Evolutionary conservation across 2,797 vertebrate genomes (phyloP).

Genomic region (Delichon dasypus): DNA sequence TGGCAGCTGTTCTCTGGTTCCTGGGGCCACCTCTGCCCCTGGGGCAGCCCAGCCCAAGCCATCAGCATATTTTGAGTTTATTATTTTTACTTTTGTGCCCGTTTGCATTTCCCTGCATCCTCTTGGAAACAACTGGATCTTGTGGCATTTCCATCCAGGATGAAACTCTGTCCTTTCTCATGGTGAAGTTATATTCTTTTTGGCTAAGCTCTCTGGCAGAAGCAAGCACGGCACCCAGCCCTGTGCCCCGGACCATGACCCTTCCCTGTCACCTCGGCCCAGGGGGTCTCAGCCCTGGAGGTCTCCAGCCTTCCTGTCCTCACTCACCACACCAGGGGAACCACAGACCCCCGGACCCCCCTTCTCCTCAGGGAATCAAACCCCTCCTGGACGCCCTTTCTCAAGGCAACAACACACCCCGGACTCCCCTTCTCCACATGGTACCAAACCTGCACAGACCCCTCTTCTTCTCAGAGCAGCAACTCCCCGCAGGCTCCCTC

Average conservation of each 20-base stretch:
- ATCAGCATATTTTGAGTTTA: not conserved
- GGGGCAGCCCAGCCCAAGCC: not conserved
- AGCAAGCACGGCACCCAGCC: not conserved
- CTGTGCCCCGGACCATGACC: accelerated
- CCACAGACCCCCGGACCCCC: accelerated
- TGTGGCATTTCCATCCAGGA: not conserved
- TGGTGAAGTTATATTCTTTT: not conserved
- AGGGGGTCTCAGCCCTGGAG: not conserved
- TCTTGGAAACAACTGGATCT: not conserved
- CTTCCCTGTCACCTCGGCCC: not conserved
- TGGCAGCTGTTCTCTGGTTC: slow-evolving; percentile 17
- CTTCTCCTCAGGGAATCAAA: not conserved
- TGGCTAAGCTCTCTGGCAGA: not conserved
- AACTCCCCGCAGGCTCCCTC: no score
- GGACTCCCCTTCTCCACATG: not conserved
- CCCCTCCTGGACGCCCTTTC: not conserved
- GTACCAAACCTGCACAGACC: not conserved
- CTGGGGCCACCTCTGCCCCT: not conserved
- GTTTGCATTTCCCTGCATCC: not conserved
- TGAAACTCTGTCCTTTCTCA: not conserved
- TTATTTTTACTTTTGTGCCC: not conserved
- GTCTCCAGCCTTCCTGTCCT: not conserved
- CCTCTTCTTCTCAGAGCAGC: not conserved
- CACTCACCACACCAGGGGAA: not conserved
- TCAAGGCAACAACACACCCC: not conserved